A percentile compares a stretch with the other conserved stretches of the same genome.
Conservation (phyloP, 2,113 vertebrate genomes). For the Zeus faber region DNA sequence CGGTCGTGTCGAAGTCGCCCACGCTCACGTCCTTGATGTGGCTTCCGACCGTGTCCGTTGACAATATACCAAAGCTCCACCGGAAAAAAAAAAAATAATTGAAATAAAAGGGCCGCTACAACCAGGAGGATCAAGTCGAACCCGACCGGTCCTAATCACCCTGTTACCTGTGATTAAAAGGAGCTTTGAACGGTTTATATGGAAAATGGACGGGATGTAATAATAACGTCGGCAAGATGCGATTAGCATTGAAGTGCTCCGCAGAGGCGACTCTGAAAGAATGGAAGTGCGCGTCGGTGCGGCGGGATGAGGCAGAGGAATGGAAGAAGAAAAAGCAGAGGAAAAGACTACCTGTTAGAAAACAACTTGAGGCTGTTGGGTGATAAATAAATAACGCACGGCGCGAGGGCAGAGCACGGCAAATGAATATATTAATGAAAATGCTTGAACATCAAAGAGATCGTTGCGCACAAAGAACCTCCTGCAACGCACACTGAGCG, state of each 20-base stretch:
- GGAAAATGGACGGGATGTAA: conserved; percentile 11
- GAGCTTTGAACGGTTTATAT: conserved; percentile 19
- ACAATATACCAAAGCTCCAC: background rate
- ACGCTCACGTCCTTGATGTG: too few relatives aligned
- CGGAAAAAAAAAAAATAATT: conserved; percentile 48
- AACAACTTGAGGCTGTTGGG: conserved; percentile 50
- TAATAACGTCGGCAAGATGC: too few relatives aligned
- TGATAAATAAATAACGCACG: conserved; percentile 56
- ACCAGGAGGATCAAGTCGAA: conserved; percentile 6
- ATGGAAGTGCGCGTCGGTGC: background rate
- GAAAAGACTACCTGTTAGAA: conserved; percentile 42
- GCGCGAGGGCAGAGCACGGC: too few relatives aligned
- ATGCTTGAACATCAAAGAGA: conserved; percentile 47
- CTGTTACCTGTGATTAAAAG: conserved; percentile 8
- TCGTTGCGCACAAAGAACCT: conserved; percentile 17
- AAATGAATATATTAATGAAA: conserved; percentile 55
- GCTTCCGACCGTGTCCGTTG: background rate
- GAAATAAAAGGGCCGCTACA: conserved; percentile 15
- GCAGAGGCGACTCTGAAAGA: conserved; percentile 19
- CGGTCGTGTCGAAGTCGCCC: too few relatives aligned
- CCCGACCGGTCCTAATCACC: background rate
- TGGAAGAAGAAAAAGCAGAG: too few relatives aligned
- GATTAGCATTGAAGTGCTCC: conserved; percentile 34
- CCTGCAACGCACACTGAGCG: conserved; percentile 5
- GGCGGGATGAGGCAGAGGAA: too few relatives aligned